phyloP scores from a whole-genome alignment of 2,888 invertebrate species.

The Palloptera scutellata region DNA sequence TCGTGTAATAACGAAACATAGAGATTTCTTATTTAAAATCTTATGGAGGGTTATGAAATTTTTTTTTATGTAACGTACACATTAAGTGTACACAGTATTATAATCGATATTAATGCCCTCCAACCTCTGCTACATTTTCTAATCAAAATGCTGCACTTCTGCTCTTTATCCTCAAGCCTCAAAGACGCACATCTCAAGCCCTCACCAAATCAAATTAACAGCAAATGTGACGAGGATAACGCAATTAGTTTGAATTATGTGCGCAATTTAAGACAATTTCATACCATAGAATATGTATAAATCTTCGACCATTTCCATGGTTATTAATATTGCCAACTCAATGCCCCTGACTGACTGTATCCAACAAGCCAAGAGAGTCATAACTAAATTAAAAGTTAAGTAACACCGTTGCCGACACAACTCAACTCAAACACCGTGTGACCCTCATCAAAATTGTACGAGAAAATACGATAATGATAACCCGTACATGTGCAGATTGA shows the following conservation, averaged over 20 bases:
- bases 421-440: slow-evolving; percentile 50
- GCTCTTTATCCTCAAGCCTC: background rate
- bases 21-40: slow-evolving; percentile 38
- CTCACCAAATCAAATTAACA: slow-evolving; percentile 40
- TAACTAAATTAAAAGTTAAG: slow-evolving; percentile 39
- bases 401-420: slow-evolving; percentile 25
- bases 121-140: background rate
- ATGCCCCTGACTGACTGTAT: background rate
- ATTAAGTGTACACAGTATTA: too few relatives aligned
- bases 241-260: slow-evolving; percentile 57
- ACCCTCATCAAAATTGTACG: slow-evolving; percentile 24
- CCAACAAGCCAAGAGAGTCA: slow-evolving; percentile 24
- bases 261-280: slow-evolving; percentile 52
- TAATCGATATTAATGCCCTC: background rate
- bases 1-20: background rate
- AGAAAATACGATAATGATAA: slow-evolving; percentile 21
- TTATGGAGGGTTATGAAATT: background rate
- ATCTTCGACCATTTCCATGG: slow-evolving; percentile 46
- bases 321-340: slow-evolving; percentile 47
- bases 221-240: slow-evolving; percentile 40
- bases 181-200: slow-evolving; percentile 5
- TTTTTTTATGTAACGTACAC: too few relatives aligned
- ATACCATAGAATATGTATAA: slow-evolving; percentile 22
- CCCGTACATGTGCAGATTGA: slow-evolving; percentile 31
- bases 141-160: background rate